These are phyloP conservation scores for Lepisosteus osseus DNA, from an alignment of 2,113 vertebrate genomes.

Conservation along the genomic window DNA sequence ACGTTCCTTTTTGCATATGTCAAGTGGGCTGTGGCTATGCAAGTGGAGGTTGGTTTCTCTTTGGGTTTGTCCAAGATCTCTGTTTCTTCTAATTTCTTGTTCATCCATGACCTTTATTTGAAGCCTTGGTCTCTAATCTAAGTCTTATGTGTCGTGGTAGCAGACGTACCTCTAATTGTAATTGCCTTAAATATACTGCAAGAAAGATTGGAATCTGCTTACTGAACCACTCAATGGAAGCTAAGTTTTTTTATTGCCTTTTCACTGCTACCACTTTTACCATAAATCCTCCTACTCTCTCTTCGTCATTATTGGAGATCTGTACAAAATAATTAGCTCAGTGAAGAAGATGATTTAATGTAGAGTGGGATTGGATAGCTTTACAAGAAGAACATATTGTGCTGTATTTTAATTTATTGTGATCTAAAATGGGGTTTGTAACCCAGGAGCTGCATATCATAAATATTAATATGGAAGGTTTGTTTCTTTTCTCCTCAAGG, in stretches of 20 bases:
- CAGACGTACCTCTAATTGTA: not conserved
- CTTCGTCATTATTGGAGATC: constrained; percentile 76
- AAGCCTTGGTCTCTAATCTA: constrained; percentile 9
- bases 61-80: not conserved
- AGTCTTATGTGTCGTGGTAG: constrained; percentile 8
- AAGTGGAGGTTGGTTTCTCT: not conserved
- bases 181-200: not conserved
- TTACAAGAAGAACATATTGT: constrained; percentile 75
- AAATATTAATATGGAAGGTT: constrained; percentile 33
- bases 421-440: constrained; percentile 36
- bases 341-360: constrained; percentile 68
- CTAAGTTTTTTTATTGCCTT: constrained; percentile 3
- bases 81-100: not conserved
- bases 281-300: constrained; percentile 65
- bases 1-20: too few species aligned
- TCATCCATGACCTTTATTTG: constrained; percentile 12
- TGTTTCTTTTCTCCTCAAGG: too few species aligned
- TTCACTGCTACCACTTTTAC: constrained; percentile 54
- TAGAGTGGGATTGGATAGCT: constrained; percentile 68
- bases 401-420: constrained; percentile 65
- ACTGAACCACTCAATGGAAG: constrained; percentile 23
- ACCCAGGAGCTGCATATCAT: constrained; percentile 38
- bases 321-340: constrained; percentile 77
- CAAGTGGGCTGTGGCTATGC: too few species aligned
- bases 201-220: constrained; percentile 9